Base-by-base conservation (phyloP, 2,888 invertebrate genomes). In the Mellilla xanthometata region DNA sequence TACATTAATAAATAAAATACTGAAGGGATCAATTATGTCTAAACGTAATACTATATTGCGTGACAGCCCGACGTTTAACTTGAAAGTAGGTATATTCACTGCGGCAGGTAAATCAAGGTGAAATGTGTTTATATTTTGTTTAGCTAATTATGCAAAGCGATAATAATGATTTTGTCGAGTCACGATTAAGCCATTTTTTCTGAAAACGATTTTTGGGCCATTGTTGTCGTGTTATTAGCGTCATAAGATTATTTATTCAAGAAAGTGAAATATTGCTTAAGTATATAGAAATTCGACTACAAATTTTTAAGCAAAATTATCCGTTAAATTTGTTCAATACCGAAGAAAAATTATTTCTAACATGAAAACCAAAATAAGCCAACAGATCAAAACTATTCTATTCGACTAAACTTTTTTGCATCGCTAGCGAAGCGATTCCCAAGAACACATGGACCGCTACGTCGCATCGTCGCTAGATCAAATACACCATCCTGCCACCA, bases 361-460 rank as follows among this genome's bases (percentile, higher is more conserved):
- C 3, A 4, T 19, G 19, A 19, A 19, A 4, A 24, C n/a, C 2
- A 2, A 24, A 24, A 24, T 36, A 28, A 7, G 9, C 9, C n/a
- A 30, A 24, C 1, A 12, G 32, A 79, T 73, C 84, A 84, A 84
- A 63, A 76, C 54, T 49, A 32, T 51, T 67, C 32, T 40, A 26
- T 45, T 64, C 48, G 35, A 30, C 39, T 38, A 71, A 61, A 54
- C 63, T 86, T 89, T 87, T 89, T 84, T 84, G 88, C 88, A 87
- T 81, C 75, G 72, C 76, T 81, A 75, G 77, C 80, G 65, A 81
- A 79, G 84, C 81, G 67, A 82, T 88, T 87, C 86, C 81, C 83
- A 79, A 79, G 85, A 89, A 83, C 87, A 88, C 86, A 81, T 87
- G 88, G 81, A 83, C 80, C 82, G 86, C 87, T 86, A 84, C 82